Base-by-base conservation (phyloP, 2,888 invertebrate species). In the Drosophila barbarae region DNA sequence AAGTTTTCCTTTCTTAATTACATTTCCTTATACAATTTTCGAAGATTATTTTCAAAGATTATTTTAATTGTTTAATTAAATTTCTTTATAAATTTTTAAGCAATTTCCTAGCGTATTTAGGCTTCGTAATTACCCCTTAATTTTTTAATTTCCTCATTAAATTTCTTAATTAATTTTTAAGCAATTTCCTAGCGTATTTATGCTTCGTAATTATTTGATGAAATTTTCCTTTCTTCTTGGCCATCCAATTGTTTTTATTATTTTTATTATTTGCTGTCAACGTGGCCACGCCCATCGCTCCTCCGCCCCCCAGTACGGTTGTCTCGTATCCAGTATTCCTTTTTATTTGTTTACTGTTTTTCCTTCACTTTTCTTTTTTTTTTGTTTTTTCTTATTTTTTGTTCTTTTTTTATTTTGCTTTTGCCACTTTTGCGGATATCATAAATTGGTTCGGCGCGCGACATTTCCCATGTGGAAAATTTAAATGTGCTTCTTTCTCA, bases 381-480 rank as follows among this genome's bases (percentile, higher is more conserved):
- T 59, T 21, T 60, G 53, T 46, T 59, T 21, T 60, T 53, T 46
- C 55, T 60, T 49, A 39, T 46, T 35, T 41, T 56, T 68, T 41
- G 59, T 36, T 69, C 50, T 65, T 63, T 18, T 49, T 41, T 23
- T 23, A 23, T 23, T 44, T 26, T 47, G 56, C 39, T 36, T 53
- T 59, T 66, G 65, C 68, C 70, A 74, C 73, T 73, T 75, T 76
- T 69, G 73, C 75, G 84, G 79, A 86, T 84, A 72, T 76, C 78
- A 86, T 86, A 86, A 86, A 86, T 87, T 86, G 84, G 81, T 81
- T 81, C 77, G 82, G 71, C 76, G 75, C 72, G 47, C 76, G 75
- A 72, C 76, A 82, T 83, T 84, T 85, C 80, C 86, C 85, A 79
- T 83, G 85, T 75, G 85, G 66, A 83, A 86, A 82, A 86, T 84